Base-by-base conservation (phyloP, 2,888 invertebrate species). In the Xylophagus ater region DNA sequence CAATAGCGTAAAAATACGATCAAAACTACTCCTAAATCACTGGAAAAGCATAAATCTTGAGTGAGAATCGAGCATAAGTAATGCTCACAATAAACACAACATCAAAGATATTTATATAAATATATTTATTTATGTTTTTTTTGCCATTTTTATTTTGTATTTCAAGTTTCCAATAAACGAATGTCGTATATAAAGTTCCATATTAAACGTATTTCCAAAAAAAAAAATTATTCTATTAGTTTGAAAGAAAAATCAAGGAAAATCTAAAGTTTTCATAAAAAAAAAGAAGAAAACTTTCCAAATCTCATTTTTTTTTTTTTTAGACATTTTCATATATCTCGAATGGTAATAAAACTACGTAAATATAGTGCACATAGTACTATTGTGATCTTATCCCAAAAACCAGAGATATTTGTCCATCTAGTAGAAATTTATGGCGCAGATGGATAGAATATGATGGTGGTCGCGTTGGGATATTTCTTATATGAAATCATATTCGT, bases 11-110 rank as follows among this genome's bases (percentile, higher is more conserved):
- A 32, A 17, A 15, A n/a, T n/a, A n/a, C n/a, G n/a, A n/a, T n/a
- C 17, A 26, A 37, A 40, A 40, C 26, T 40, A 29, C 33, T 35
- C 31, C 14, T 33, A 37, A 40, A 37, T 40, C 37, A 34, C 29
- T 28, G 40, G n/a, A 34, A 43, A 21, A 35, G 34, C 33, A 44
- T 44, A 44, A 44, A 41, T 44, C 39, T 44, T 21, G 23, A 30
- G 35, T 12, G 35, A 21, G 30, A 41, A 41, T 44, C 39, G 31
- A 44, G 39, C 41, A 39, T 41, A 41, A 41, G 41, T 44, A 44
- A 44, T 39, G 31, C 24, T 30, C 33, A 36, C 29, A 38, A 35
- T 32, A 36, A 43, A 44, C 36, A 41, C 26, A 24, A 37, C 34
- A 34, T 38, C 13, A 35, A 19, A 12, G 6, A 2, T n/a, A n/a